phyloP scores from a whole-genome alignment of 2,797 vertebrate genomes.

The Enteromius afrohamiltoni region DNA sequence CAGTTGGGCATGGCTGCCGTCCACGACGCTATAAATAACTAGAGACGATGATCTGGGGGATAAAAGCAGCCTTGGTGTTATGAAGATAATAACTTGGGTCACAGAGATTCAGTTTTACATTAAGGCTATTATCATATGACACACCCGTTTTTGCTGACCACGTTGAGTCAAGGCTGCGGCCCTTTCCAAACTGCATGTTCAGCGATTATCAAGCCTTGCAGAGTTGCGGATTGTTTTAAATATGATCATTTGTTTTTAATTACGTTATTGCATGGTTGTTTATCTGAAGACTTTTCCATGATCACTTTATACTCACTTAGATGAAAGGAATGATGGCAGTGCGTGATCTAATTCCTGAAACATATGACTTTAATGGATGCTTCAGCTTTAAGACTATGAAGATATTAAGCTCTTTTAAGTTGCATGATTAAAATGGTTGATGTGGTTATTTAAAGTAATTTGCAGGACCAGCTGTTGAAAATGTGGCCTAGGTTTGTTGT shows the following conservation, averaged over 20 bases:
- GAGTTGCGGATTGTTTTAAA: not conserved
- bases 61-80: constrained; percentile 56
- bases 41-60: constrained; percentile 55
- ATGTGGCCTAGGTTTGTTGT: constrained; percentile 10
- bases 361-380: constrained; percentile 21
- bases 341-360: constrained; percentile 7
- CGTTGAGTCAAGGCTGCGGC: constrained; percentile 45
- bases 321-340: not conserved
- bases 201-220: not conserved
- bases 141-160: constrained; percentile 59
- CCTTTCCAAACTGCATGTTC: constrained; percentile 45
- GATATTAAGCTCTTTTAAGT: constrained; percentile 10
- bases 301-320: not conserved
- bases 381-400: not conserved
- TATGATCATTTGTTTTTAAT: constrained; percentile 10
- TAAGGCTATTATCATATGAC: constrained; percentile 62
- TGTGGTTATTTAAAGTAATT: not conserved
- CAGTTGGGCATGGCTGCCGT: constrained; percentile 16
- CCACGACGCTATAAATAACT: constrained; percentile 48
- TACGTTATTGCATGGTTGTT: constrained; percentile 6
- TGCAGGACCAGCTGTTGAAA: not conserved
- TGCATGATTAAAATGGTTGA: not conserved
- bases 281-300: constrained; percentile 3
- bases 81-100: constrained; percentile 60
- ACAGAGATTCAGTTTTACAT: constrained; percentile 53